These are phyloP conservation scores for Ptychadena robeensis DNA, from an alignment of 2,797 vertebrate species.

Conservation along the genomic window DNA sequence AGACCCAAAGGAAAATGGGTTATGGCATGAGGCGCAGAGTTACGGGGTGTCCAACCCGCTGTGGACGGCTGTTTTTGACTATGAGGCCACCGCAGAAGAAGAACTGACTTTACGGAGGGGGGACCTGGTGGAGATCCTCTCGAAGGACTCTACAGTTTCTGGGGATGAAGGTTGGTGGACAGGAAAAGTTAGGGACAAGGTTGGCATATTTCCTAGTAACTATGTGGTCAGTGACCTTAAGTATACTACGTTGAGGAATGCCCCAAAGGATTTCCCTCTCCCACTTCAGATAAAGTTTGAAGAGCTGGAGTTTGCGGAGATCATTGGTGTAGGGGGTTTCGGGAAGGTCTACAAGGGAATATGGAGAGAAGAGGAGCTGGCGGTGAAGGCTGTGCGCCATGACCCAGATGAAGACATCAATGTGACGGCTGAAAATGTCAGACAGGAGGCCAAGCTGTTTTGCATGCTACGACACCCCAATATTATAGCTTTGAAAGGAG, in stretches of 20 bases:
- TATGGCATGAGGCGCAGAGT: conserved; percentile 17
- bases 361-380: conserved; percentile 85
- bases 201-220: conserved; percentile 91
- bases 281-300: conserved; percentile 87
- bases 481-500: conserved; percentile 87
- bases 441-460: conserved; percentile 89
- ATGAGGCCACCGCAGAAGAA: conserved; percentile 89
- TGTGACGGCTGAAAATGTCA: conserved; percentile 84
- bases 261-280: conserved; percentile 66
- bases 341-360: conserved; percentile 89
- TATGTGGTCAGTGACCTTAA: conserved; percentile 82
- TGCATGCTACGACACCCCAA: conserved; percentile 89
- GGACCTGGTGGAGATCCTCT: conserved; percentile 89
- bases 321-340: conserved; percentile 91
- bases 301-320: conserved; percentile 86
- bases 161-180: conserved; percentile 96
- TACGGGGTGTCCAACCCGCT: conserved; percentile 71
- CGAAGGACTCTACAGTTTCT: conserved; percentile 89
- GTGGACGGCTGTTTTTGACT: conserved; percentile 91
- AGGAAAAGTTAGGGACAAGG: conserved; percentile 87
- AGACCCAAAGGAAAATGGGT: conserved; percentile 53
- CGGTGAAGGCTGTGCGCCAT: conserved; percentile 88
- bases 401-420: conserved; percentile 89
- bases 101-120: conserved; percentile 87
- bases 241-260: conserved; percentile 71